Conservation (phyloP, 2,113 vertebrate species). For the Gambusia holbrooki region DNA sequence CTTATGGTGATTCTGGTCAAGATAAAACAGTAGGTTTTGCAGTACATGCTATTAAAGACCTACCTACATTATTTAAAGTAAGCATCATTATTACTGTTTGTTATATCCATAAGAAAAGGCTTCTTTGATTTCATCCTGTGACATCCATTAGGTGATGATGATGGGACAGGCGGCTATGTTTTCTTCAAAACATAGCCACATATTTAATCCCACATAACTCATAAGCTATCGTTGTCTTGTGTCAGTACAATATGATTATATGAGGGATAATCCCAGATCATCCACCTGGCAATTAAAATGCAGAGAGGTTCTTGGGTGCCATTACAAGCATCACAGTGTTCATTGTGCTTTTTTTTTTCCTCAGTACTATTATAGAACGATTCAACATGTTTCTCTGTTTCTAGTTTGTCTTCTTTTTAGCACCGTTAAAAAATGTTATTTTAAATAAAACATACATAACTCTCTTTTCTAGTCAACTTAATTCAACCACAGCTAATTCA, state of each 20-base stretch:
- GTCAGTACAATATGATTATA: constrained; percentile 80
- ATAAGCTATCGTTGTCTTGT: constrained; percentile 81
- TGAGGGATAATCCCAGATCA: constrained; percentile 82
- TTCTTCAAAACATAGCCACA: constrained; percentile 72
- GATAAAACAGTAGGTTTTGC: background rate
- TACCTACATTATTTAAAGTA: constrained; percentile 56
- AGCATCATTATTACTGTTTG: constrained; percentile 61
- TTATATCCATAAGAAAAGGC: constrained; percentile 78
- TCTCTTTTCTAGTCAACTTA: background rate
- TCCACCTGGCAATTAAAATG: constrained; percentile 82
- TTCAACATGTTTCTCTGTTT: background rate
- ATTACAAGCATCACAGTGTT: constrained; percentile 52
- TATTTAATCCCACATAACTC: constrained; percentile 78
- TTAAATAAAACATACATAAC: background rate
- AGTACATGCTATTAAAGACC: background rate
- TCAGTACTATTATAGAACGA: background rate
- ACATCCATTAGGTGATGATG: constrained; percentile 76
- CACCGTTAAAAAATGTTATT: background rate
- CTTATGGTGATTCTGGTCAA: background rate
- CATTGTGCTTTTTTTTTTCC: constrained; percentile 13
- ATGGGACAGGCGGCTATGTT: constrained; percentile 65
- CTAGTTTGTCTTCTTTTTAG: background rate
- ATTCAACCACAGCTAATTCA: constrained; percentile 1
- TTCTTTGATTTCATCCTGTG: constrained; percentile 66
- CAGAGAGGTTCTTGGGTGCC: constrained; percentile 55